Conservation (phyloP, 2,888 invertebrate species). For the Hecatera dysodea region DNA sequence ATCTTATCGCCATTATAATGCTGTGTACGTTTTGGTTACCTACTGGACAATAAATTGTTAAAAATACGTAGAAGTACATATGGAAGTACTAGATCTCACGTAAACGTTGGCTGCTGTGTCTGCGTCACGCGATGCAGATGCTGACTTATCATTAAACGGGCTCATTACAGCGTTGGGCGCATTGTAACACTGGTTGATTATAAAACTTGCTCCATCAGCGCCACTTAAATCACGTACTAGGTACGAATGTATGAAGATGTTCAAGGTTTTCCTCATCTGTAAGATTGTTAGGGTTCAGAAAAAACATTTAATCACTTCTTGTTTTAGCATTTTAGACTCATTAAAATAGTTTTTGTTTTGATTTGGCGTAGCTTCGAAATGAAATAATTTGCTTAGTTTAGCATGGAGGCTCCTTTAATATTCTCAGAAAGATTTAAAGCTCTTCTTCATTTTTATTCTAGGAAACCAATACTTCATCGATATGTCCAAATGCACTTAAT, state of each 20-base stretch:
- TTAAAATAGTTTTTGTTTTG: conserved; percentile 60
- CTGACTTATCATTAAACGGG: conserved; percentile 56
- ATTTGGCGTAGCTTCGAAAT: conserved; percentile 29
- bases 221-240: conserved; percentile 66
- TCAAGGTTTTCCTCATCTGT: conserved; percentile 71
- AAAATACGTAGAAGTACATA: conserved; percentile 24
- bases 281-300: conserved; percentile 54
- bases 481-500: neutral
- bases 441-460: neutral
- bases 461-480: neutral
- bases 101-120: conserved; percentile 31
- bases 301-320: conserved; percentile 62
- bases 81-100: conserved; percentile 25
- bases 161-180: conserved; percentile 44
- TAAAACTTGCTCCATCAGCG: conserved; percentile 66
- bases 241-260: conserved; percentile 59
- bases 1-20: conserved; percentile 61
- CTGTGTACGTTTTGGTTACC: conserved; percentile 41
- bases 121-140: conserved; percentile 53
- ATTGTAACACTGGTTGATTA: conserved; percentile 56
- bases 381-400: conserved; percentile 45
- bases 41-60: conserved; percentile 49
- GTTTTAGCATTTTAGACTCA: conserved; percentile 55
- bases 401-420: neutral
- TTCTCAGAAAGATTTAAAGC: neutral